Evolutionary conservation across 2,888 invertebrate species (phyloP), one percentile per base, ranked within the genome.

Genomic region (Melieria omissa): DNA sequence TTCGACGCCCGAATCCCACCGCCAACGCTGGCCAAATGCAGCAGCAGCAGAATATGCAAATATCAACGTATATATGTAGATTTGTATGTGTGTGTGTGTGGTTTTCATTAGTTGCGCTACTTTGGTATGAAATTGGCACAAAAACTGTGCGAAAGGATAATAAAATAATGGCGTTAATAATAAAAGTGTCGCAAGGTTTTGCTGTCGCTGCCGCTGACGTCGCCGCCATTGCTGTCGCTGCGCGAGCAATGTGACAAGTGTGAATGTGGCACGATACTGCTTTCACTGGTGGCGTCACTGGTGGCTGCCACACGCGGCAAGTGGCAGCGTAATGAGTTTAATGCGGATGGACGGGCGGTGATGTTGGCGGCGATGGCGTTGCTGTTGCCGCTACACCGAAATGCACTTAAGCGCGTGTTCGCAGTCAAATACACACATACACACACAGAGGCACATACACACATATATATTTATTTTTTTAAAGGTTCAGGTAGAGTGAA

Each of bases 121-220:
- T 60, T 67, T 67, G 67, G 10, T 44, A 10, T 52, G 41, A 52
- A 60, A 67, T 67, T 67, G 60, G 52, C 60, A 67, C 67, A 61
- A 41, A 67, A 67, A 67, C 49, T 67, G 67, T 49, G 61, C 67
- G 29, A 29, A 29, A 29, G 29, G 29, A 5, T 67, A 61, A 67
- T 61, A 61, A 67, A 60, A 60, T 60, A 67, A 67, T 60, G 44
- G 16, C 67, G 52, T 49, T 67, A 61, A 67, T 67, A 67, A 67
- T 67, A 52, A 67, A 67, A 67, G 44, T 61, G 49, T 67, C 67
- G 67, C 67, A 67, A 67, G 61, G 67, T 60, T 67, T 67, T 60
- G 29, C 49, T 47, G 46, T 29, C 62, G 2, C 47, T 12, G 57
- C 41, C 54, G 54, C 54, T n/a, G 4, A 4, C 3, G 55, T 55